These are phyloP conservation scores for Ctenomys sociabilis DNA, from an alignment of 2,113 vertebrate genomes.

Conservation along the genomic window DNA sequence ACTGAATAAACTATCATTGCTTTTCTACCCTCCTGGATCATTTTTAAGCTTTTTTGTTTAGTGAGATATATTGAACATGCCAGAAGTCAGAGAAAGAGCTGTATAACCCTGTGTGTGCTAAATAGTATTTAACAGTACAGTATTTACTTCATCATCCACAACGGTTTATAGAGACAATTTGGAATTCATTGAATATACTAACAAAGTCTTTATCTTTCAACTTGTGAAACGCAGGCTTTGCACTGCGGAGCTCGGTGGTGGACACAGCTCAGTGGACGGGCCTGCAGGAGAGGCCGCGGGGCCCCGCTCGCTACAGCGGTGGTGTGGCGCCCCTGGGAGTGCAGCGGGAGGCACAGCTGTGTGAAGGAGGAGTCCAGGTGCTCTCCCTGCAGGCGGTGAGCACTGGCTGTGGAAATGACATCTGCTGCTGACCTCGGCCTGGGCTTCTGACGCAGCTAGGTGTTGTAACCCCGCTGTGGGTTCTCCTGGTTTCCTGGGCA, in stretches of 20 bases:
- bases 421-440: too few relatives aligned
- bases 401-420: background rate
- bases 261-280: background rate
- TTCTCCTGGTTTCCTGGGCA: background rate
- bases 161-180: background rate
- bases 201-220: background rate
- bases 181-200: background rate
- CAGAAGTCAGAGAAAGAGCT: background rate
- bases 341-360: background rate
- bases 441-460: background rate
- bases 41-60: background rate
- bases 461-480: background rate
- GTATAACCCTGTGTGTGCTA: background rate
- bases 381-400: background rate
- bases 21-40: background rate
- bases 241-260: background rate
- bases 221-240: background rate
- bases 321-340: background rate
- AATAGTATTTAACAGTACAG: background rate
- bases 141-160: background rate
- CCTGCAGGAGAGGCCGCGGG: background rate
- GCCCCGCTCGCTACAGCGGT: background rate
- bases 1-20: background rate
- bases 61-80: background rate
- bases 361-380: too few relatives aligned